Base-by-base conservation (phyloP, 2,888 invertebrate species). In the Agrochola litura region DNA sequence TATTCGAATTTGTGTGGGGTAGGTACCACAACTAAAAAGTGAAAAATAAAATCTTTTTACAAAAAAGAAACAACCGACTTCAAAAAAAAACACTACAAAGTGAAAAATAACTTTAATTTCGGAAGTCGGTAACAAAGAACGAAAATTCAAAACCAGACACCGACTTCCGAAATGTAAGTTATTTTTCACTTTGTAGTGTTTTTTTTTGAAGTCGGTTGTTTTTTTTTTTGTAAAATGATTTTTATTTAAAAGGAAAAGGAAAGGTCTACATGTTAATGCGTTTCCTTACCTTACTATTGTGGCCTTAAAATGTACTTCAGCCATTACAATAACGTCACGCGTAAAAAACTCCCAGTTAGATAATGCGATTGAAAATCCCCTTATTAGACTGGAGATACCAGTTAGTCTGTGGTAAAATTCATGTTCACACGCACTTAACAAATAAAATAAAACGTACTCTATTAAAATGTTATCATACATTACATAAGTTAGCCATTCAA, bases 401-500 rank as follows among this genome's bases (percentile, higher is more conserved):
- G 10, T 60, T 37, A 63, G 8, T 14, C 58, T 76, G 49, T 68
- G 46, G 52, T 30, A 58, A 6, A 12, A 12, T 41, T 64, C 58
- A n/a, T 60, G 25, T 80, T 82, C 58, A 37, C 52, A 77, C 60
- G 25, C 58, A 60, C 52, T 37, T 60, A 65, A 77, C 46, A 65
- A 69, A 60, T 52, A 77, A 60, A 60, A 63, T 49, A 43, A 69
- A 65, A 69, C 25, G 5, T 30, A 68, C 37, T 76, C n/a, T 52
- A 68, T 64, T 68, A 69, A 68, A 81, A 61, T 46, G 6, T 81
- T 67, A 81, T 75, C 60, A 66, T 66, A 66, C 22, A 73, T 43
- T 80, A 9, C 73, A 65, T 81, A 37, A 74, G 60, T 60, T 75
- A 61, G n/a, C 58, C 19, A 68, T 58, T 61, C 46, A 61, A 76